Conservation (phyloP, 2,113 vertebrate species). For the Scartelaos histophorus region DNA sequence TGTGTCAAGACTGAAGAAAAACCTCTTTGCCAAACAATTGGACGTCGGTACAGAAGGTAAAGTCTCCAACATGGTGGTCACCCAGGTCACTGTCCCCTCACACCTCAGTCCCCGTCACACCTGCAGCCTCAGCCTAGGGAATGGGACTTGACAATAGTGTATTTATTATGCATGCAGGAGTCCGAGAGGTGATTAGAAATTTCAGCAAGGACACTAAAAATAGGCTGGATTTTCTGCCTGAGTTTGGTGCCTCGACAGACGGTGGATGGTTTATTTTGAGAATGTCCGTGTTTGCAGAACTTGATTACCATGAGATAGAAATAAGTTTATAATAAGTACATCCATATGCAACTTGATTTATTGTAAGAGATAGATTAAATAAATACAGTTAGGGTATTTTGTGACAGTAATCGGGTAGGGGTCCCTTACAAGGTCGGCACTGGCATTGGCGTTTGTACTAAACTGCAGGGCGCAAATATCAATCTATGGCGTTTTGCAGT, state of each 20-base stretch:
- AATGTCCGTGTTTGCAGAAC: background rate
- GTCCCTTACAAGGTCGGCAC: background rate
- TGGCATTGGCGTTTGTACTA: too few species aligned
- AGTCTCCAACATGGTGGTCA: slow-evolving; percentile 13
- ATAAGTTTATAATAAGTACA: background rate
- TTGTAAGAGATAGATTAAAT: background rate
- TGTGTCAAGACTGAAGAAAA: slow-evolving; percentile 1
- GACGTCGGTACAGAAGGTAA: slow-evolving; percentile 7
- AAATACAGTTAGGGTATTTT: background rate
- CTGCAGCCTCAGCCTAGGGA: background rate
- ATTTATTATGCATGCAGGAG: slow-evolving; percentile 48
- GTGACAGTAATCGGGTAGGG: too few species aligned
- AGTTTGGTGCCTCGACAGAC: slow-evolving; percentile 24
- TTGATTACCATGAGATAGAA: background rate
- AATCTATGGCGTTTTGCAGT: too few species aligned
- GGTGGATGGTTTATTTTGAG: slow-evolving; percentile 15
- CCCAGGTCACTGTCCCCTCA: slow-evolving; percentile 7
- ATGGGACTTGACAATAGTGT: slow-evolving; percentile 3
- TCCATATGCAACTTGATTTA: background rate
- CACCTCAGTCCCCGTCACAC: background rate
- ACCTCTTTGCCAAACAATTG: slow-evolving; percentile 51
- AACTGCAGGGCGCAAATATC: too few species aligned
- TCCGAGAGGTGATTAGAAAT: slow-evolving; percentile 40
- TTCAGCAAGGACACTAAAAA: slow-evolving; percentile 43
- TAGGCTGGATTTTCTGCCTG: slow-evolving; percentile 36